These are phyloP conservation scores for Geotria australis DNA, from an alignment of 2,797 vertebrate genomes.

Conservation along the genomic window DNA sequence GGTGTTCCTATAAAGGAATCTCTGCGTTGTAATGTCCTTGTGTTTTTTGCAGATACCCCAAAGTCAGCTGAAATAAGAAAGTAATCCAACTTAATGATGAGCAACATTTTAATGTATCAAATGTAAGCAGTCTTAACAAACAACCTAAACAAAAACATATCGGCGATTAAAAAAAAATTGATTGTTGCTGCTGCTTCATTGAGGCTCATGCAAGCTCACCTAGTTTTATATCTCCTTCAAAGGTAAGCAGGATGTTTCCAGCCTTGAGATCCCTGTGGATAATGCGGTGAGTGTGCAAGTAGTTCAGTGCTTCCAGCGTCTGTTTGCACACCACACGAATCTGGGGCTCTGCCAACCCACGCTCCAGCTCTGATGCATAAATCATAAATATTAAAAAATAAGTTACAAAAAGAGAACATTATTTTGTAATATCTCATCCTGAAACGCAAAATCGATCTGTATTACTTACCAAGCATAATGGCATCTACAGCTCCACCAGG, in stretches of 20 bases:
- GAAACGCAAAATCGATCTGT: neutral
- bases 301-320: slow-evolving; percentile 60
- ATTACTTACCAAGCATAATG: slow-evolving; percentile 55
- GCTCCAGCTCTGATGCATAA: slow-evolving; percentile 39
- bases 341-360: slow-evolving; percentile 55
- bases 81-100: neutral
- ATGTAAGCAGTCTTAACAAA: neutral
- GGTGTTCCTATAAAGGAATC: slow-evolving; percentile 91
- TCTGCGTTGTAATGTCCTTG: slow-evolving; percentile 59
- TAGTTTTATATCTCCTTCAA: slow-evolving; percentile 69
- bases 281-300: slow-evolving; percentile 70
- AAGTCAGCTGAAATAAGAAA: slow-evolving; percentile 38
- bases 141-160: neutral
- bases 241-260: slow-evolving; percentile 63
- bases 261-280: slow-evolving; percentile 95
- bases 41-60: slow-evolving; percentile 82
- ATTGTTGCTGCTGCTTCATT: neutral
- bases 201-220: slow-evolving; percentile 16
- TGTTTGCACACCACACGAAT: slow-evolving; percentile 64
- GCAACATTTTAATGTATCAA: neutral
- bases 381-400: neutral
- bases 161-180: neutral
- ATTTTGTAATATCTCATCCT: neutral
- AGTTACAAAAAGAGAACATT: neutral
- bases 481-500: slow-evolving; percentile 75